These are phyloP conservation scores for Orussus abietinus DNA, from an alignment of 1,140 invertebrate genomes.

Conservation along the genomic window DNA sequence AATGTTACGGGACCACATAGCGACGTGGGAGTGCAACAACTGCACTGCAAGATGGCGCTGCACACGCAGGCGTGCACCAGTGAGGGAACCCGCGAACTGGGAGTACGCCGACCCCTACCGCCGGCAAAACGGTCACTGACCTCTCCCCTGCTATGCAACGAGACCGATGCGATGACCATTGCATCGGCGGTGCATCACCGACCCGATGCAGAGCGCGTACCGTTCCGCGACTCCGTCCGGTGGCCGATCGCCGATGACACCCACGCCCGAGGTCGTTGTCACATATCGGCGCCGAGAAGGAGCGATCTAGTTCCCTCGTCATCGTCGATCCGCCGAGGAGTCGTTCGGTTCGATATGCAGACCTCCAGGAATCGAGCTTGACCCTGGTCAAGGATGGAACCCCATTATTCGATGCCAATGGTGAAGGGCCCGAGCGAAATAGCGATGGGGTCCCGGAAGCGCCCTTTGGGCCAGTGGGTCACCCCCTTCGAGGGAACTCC, in stretches of 20 bases:
- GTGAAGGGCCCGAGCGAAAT: no score
- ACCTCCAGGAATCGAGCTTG: no score
- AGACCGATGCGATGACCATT: conserved; percentile 17
- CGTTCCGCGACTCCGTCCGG: conserved; percentile 17
- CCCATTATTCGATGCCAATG: no score
- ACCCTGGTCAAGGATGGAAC: no score
- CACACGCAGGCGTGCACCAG: conserved; percentile 23
- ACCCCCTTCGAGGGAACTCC: no score
- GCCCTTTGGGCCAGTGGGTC: no score
- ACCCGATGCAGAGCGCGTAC: conserved; percentile 26
- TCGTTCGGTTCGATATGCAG: no score
- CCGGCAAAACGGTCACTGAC: conserved; percentile 40
- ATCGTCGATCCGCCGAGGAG: no score
- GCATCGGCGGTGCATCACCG: conserved; percentile 20
- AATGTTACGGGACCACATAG: conserved; percentile 54
- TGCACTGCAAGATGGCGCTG: conserved; percentile 26
- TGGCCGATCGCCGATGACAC: conserved; percentile 11
- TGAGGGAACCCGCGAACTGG: conserved; percentile 19
- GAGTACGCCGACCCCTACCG: conserved; percentile 49
- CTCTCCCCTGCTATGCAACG: conserved; percentile 22
- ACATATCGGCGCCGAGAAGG: no score
- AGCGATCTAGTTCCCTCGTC: no score
- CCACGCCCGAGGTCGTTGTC: no score
- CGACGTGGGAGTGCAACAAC: conserved; percentile 50
- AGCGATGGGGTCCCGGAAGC: no score